A percentile compares a stretch with the other conserved stretches of the same genome.
Conservation (phyloP, 2,113 vertebrate species). For the Brachionichthys hirsutus region DNA sequence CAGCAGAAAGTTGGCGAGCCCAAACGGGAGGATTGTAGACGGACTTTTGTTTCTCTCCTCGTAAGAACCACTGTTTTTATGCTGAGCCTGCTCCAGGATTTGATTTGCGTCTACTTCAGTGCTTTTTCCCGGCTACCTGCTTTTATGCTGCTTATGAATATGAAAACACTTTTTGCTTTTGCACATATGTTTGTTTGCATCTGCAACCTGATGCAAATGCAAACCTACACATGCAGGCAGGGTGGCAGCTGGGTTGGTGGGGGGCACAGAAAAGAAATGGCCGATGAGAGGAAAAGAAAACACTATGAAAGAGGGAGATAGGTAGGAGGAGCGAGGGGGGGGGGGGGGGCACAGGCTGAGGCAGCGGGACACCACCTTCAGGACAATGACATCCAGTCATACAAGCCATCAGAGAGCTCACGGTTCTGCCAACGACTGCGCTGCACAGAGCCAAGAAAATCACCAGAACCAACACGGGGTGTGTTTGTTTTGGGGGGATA, state of each 20-base stretch:
- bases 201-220: too few relatives aligned
- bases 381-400: constrained; percentile 55
- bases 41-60: constrained; percentile 74
- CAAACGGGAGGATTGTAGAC: constrained; percentile 77
- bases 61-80: constrained; percentile 74
- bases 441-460: constrained; percentile 68
- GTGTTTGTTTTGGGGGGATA: constrained; percentile 70
- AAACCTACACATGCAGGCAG: too few relatives aligned
- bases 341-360: constrained; percentile 35
- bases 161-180: constrained; percentile 8
- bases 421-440: constrained; percentile 68
- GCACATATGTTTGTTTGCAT: constrained; percentile 54
- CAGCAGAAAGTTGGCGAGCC: constrained; percentile 80
- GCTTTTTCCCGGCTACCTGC: constrained; percentile 44
- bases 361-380: constrained; percentile 46
- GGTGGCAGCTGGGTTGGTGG: constrained; percentile 54
- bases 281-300: constrained; percentile 19
- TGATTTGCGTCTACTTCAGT: constrained; percentile 58
- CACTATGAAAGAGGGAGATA: constrained; percentile 13
- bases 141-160: constrained; percentile 57
- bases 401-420: constrained; percentile 56
- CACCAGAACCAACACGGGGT: constrained; percentile 69
- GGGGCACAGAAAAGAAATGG: constrained; percentile 10
- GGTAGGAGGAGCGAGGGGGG: constrained; percentile 19
- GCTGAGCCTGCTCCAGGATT: constrained; percentile 71